Conservation (phyloP, 2,113 vertebrate species). For the Bombycilla garrulus region DNA sequence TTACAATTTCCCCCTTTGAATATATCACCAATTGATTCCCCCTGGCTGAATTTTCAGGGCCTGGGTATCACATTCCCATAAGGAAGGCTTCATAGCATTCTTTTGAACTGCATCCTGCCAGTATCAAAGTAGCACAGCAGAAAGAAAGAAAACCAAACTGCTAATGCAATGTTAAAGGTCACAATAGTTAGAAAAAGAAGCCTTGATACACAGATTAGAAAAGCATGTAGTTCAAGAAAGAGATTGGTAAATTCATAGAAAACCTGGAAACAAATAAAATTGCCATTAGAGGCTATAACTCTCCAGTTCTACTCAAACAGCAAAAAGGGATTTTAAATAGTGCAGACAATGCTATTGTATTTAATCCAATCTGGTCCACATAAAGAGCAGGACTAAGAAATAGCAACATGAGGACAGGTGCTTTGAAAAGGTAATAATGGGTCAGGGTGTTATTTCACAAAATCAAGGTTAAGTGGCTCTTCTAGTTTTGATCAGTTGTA, state of each 20-base stretch:
- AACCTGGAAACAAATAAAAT: background rate
- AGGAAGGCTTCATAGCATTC: slow-evolving; percentile 46
- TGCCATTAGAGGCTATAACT: background rate
- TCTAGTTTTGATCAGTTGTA: background rate
- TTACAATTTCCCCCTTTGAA: slow-evolving; percentile 22
- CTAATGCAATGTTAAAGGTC: background rate
- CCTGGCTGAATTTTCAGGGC: slow-evolving; percentile 48
- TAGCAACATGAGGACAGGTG: background rate
- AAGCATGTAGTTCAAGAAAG: slow-evolving; percentile 1
- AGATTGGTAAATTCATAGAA: background rate
- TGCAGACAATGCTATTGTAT: background rate
- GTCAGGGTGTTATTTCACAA: background rate
- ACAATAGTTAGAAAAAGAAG: background rate
- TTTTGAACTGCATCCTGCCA: slow-evolving; percentile 57
- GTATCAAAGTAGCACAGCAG: slow-evolving; percentile 57
- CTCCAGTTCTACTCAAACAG: background rate
- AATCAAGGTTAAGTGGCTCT: background rate
- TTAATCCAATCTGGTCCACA: slow-evolving; percentile 29
- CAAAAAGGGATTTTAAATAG: slow-evolving; percentile 8
- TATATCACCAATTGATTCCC: slow-evolving; percentile 30
- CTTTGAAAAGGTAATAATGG: background rate
- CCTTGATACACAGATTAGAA: slow-evolving; percentile 22
- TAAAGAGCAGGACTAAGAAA: background rate
- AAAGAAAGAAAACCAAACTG: slow-evolving; percentile 62
- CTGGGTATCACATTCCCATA: slow-evolving; percentile 40